Evolutionary conservation across 2,797 vertebrate species (phyloP), one percentile per base, ranked within the genome.

Genomic region (Sciurus vulgaris): DNA sequence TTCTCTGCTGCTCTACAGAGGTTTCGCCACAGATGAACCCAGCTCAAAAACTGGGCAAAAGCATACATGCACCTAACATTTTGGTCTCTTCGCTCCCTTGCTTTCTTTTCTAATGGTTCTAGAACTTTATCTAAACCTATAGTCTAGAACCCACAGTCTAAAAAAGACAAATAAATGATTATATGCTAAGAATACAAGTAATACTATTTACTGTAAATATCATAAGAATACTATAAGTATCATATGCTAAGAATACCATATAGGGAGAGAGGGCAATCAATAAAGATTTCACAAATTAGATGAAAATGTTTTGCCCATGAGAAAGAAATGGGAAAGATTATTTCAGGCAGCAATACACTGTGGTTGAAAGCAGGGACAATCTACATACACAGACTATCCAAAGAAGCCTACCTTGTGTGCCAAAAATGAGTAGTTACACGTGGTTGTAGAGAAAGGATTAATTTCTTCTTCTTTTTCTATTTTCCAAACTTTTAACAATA

Each of bases 71-170:
- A 70, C 44, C n/a, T 35, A 65, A 88, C 78, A 91, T 82, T 72
- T 76, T 44, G n/a, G 13, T 81, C 30, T 83, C 54, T 30, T 86
- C 56, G 18, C 15, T 88, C 17, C 26, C 63, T 88, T 89, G 2
- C 26, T 76, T 93, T 89, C 91, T 85, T 92, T 82, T 70, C 49
- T 76, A 82, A 93, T 54, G 38, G 90, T 88, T 95, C 92, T 91
- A 86, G 76, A 92, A 74, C 65, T 89, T 93, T 65, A 90, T 70
- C 74, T 38, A 38, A 38, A 38, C 38, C 38, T 4, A 3, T 38
- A 38, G 38, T 38, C 38, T 38, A 38, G 38, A 38, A 38, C 38
- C 38, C 38, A 38, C 5, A 38, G 20, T 76, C 70, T 90, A 77
- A 88, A 86, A 78, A 73, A 79, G 56, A 77, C 12, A 44, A 30